Conservation (phyloP, 2,113 vertebrate species). For the Cochlearius cochlearius region DNA sequence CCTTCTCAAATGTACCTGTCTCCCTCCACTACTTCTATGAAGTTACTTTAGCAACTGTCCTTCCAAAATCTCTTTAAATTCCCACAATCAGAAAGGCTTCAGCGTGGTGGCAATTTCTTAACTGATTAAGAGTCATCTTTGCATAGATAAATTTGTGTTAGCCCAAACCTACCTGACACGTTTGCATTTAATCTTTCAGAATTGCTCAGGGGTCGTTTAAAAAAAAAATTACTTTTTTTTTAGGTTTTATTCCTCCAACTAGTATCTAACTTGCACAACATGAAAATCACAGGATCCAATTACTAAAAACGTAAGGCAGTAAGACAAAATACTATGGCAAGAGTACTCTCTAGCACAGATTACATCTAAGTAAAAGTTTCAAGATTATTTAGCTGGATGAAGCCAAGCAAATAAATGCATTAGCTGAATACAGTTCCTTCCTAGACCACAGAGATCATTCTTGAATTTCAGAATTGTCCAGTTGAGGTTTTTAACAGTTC, state of each 20-base stretch:
- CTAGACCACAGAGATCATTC: background rate
- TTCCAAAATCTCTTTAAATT: background rate
- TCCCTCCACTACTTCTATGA: background rate
- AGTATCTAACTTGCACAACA: background rate
- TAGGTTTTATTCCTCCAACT: background rate
- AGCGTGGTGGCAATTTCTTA: background rate
- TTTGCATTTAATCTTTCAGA: background rate
- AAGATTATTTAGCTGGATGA: background rate
- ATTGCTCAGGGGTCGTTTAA: background rate
- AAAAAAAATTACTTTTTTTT: no score
- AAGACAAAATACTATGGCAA: background rate
- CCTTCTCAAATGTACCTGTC: background rate
- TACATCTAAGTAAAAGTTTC: background rate
- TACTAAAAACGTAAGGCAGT: background rate
- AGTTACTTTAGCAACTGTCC: background rate
- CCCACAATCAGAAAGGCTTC: background rate
- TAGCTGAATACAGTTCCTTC: background rate
- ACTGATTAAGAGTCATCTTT: background rate
- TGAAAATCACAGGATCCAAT: background rate
- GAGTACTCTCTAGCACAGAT: background rate
- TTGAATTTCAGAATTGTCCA: background rate
- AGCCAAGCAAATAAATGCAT: constrained; percentile 13
- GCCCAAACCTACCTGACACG: background rate
- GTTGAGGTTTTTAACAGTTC: background rate
- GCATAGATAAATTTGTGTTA: background rate